Evolutionary conservation across 2,797 vertebrate species (phyloP), one percentile per base, ranked within the genome.

Genomic region (Catharus ustulatus): DNA sequence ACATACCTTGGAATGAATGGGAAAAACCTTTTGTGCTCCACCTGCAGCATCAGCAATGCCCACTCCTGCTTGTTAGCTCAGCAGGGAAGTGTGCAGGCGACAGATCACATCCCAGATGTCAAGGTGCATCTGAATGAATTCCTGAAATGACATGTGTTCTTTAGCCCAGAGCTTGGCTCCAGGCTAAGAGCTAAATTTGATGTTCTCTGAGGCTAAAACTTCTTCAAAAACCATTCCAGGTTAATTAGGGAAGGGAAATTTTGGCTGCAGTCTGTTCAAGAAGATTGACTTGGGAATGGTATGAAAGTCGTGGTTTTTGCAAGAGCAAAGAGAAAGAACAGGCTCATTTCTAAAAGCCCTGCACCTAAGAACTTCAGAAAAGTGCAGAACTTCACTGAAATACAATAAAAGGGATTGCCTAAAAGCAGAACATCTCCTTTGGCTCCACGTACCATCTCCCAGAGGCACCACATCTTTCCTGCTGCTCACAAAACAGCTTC

Each of bases 131-230:
- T 94, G 85, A 95, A 89, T 97, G 97, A 95, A 95, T 96, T 97
- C 94, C 95, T 96, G 91, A 97, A 95, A 93, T 97, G 97, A 97
- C 97, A 97, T 95, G 95, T 97, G 97, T 96, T 97, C 96, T 96
- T 95, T 97, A 94, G 97, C 97, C 97, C 83, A 95, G 92, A 96
- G 97, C 97, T 85, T 96, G 84, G 96, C 97, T 97, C 54, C 94
- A 94, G 97, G 97, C 97, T 94, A 97, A 96, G 90, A 97, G 97
- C 97, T 98, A 97, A 97, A 97, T 97, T 96, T 97, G 97, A 96
- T 96, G 90, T 96, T 97, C 97, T 97, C 97, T 93, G 96, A 22
- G 8, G 97, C 95, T 96, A 97, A 96, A 97, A 92, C 92, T 95
- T 96, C 96, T 97, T 96, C 96, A 96, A 96, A 96, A 96, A 93